Conservation (phyloP, 2,113 vertebrate genomes). For the Hydropotes inermis region DNA sequence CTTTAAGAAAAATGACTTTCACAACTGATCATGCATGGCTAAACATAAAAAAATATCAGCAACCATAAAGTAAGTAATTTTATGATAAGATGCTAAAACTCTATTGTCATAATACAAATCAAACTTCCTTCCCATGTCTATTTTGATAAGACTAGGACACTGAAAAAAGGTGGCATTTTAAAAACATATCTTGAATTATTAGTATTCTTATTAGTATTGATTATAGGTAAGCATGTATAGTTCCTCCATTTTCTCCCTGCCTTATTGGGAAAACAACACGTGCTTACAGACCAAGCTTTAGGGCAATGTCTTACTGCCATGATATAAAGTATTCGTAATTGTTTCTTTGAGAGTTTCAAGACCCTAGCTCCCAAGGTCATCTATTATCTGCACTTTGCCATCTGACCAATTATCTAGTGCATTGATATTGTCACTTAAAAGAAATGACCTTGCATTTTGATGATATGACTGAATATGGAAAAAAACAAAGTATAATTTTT, state of each 20-base stretch:
- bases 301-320: constrained; percentile 41
- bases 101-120: background rate
- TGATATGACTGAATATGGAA: constrained; percentile 28
- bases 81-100: background rate
- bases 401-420: constrained; percentile 57
- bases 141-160: background rate
- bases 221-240: background rate
- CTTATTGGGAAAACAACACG: background rate
- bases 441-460: constrained; percentile 55
- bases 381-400: constrained; percentile 46
- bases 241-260: background rate
- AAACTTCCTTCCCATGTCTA: background rate
- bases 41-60: background rate
- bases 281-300: background rate
- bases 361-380: constrained; percentile 56
- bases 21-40: background rate
- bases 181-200: background rate
- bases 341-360: constrained; percentile 62
- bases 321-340: constrained; percentile 58
- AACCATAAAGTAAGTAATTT: background rate
- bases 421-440: constrained; percentile 54
- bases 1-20: background rate
- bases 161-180: background rate
- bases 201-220: background rate
- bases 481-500: background rate